These are phyloP conservation scores for Dendropsophus ebraccatus DNA, from an alignment of 2,113 vertebrate genomes.

Conservation along the genomic window DNA sequence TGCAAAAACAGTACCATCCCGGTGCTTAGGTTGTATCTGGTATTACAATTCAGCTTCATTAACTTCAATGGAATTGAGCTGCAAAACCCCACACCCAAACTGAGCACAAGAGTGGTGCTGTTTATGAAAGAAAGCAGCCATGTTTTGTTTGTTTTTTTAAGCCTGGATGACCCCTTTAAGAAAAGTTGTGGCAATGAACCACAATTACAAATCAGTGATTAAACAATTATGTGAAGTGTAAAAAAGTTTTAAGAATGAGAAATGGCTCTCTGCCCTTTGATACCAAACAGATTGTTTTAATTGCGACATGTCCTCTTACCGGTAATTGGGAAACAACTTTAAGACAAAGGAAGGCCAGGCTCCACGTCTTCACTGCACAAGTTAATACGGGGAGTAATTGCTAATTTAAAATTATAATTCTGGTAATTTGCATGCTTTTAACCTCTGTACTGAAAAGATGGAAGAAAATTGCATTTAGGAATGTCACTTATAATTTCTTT, in stretches of 20 bases:
- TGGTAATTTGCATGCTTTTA: constrained; percentile 42
- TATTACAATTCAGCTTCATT: too few relatives aligned
- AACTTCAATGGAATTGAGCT: too few relatives aligned
- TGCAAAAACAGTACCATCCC: too few relatives aligned
- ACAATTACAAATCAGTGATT: neutral
- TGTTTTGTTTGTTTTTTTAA: too few relatives aligned
- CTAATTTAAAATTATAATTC: constrained; percentile 31
- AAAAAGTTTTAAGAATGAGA: neutral
- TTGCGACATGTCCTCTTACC: constrained; percentile 11
- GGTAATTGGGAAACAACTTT: constrained; percentile 24
- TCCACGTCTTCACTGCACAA: constrained; percentile 1
- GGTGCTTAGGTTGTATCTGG: too few relatives aligned
- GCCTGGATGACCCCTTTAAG: too few relatives aligned
- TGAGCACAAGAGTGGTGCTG: too few relatives aligned
- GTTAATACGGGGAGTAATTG: neutral
- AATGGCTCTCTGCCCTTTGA: neutral
- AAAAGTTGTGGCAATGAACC: neutral
- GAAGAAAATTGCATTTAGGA: constrained; percentile 40
- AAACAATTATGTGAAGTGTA: neutral
- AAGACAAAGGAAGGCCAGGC: constrained; percentile 7
- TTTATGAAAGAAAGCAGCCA: too few relatives aligned
- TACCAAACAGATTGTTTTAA: neutral
- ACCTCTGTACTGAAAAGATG: constrained; percentile 17
- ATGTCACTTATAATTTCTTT: constrained; percentile 17
- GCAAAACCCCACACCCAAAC: too few relatives aligned